Evolutionary conservation across 2,113 vertebrate species (phyloP).

Genomic region (Mungos mungo): DNA sequence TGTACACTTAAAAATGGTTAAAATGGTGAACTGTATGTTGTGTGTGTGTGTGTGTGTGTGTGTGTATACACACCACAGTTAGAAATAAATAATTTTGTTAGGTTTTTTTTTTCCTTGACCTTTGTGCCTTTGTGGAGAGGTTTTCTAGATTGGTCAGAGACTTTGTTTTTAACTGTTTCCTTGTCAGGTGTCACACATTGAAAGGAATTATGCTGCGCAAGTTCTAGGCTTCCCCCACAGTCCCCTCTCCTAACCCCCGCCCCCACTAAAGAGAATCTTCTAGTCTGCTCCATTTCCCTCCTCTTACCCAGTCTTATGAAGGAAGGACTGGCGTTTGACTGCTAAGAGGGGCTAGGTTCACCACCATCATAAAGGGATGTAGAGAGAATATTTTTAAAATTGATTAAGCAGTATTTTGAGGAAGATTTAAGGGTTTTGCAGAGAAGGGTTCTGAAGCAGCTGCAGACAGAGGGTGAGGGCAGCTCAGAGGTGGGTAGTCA

Average conservation of each 20-base stretch:
- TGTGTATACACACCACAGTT: not conserved
- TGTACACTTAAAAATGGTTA: not conserved
- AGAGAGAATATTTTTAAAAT: not conserved
- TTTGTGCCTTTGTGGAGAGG: not conserved
- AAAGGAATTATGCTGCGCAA: not conserved
- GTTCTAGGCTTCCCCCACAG: not conserved
- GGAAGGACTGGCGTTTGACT: not conserved
- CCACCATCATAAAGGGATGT: not conserved
- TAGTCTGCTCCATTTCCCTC: not conserved
- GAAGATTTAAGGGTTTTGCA: not conserved
- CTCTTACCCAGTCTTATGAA: not conserved
- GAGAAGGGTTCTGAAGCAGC: not conserved
- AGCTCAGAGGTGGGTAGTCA: not conserved
- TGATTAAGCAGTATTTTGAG: not conserved
- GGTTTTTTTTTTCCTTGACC: not conserved
- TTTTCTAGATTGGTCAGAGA: not conserved
- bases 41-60: not conserved
- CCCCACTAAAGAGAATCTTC: not conserved
- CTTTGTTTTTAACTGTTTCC: not conserved
- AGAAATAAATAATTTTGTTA: not conserved
- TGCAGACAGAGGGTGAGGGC: not conserved
- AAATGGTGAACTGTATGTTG: not conserved
- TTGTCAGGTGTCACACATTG: not conserved
- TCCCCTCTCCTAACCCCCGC: no score
- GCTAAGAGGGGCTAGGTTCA: not conserved